Conservation (phyloP, 2,888 invertebrate genomes). For the Diplazon laetatorius region DNA sequence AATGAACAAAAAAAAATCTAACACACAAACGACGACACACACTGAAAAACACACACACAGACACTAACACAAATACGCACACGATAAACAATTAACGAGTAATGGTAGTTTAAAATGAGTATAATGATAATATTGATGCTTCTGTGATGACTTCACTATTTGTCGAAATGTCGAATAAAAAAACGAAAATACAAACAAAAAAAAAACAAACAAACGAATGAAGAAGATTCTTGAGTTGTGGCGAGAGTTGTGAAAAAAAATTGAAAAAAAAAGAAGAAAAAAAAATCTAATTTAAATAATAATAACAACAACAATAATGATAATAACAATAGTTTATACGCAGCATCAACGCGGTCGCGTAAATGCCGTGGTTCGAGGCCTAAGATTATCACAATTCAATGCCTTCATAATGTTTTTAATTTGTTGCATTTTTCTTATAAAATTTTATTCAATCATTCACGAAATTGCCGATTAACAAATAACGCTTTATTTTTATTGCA, state of each 20-base stretch:
- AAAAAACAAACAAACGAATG: slow-evolving; percentile 44
- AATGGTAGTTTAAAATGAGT: slow-evolving; percentile 79
- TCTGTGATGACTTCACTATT: slow-evolving; percentile 81
- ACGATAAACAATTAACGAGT: slow-evolving; percentile 72
- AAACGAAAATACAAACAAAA: slow-evolving; percentile 59
- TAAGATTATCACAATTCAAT: slow-evolving; percentile 53
- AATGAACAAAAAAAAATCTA: no score
- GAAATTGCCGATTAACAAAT: slow-evolving; percentile 50
- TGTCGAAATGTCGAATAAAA: slow-evolving; percentile 77
- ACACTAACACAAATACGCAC: slow-evolving; percentile 27
- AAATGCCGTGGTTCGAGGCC: slow-evolving; percentile 70
- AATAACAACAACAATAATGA: no score
- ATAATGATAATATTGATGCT: slow-evolving; percentile 79
- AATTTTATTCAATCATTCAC: no score
- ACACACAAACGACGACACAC: no score
- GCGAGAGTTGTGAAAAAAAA: no score
- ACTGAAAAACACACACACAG: slow-evolving; percentile 12
- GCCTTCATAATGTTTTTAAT: not conserved
- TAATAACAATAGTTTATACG: slow-evolving; percentile 26
- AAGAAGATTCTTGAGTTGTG: no score
- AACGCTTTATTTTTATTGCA: slow-evolving; percentile 84
- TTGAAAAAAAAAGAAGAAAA: no score
- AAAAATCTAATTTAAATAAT: no score
- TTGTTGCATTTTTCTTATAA: no score
- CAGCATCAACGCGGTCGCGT: slow-evolving; percentile 58